Percentiles rank a stretch among this genome's conserved stretches.
These are phyloP conservation scores for Aphelenchoides fujianensis DNA, from an alignment of 1,140 invertebrate species.

Conservation along the genomic window DNA sequence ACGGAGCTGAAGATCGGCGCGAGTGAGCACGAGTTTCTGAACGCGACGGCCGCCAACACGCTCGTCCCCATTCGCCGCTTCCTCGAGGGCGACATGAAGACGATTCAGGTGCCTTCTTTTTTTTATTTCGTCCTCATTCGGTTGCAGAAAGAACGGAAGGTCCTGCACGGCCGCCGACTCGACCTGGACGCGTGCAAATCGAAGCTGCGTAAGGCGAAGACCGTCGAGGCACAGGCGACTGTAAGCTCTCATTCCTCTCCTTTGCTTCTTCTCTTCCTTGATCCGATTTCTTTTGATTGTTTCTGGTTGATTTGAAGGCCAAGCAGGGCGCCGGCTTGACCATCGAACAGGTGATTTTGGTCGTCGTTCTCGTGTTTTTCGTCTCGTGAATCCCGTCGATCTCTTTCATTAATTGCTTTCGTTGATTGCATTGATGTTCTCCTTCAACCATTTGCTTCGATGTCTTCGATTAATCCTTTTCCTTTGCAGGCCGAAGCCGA, in stretches of 20 bases:
- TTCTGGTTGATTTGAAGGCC: neutral
- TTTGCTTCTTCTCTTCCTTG: constrained; percentile 1
- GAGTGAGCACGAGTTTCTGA: constrained; percentile 82
- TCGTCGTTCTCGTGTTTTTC: neutral
- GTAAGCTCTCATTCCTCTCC: constrained; percentile 74
- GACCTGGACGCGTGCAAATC: constrained; percentile 90
- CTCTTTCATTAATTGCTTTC: too few species aligned
- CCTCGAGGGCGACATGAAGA: constrained; percentile 92
- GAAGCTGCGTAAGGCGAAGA: constrained; percentile 79
- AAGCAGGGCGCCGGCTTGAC: constrained; percentile 34
- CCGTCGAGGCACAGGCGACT: constrained; percentile 75
- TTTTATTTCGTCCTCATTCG: constrained; percentile 26
- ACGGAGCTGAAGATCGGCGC: constrained; percentile 81
- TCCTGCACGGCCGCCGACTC: constrained; percentile 70
- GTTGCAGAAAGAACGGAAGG: constrained; percentile 67
- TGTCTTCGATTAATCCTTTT: constrained; percentile 8
- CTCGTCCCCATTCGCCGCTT: constrained; percentile 83
- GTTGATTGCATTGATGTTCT: too few species aligned
- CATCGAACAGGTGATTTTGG: constrained; percentile 47
- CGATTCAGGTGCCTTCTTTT: constrained; percentile 72
- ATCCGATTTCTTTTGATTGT: too few species aligned
- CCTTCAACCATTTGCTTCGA: too few species aligned
- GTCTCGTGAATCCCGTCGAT: neutral
- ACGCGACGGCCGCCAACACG: constrained; percentile 76
- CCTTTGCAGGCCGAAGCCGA: constrained; percentile 80